Evolutionary conservation across 2,888 invertebrate species (phyloP), one percentile per base, ranked within the genome.

Genomic region (Strigamia maritima): DNA sequence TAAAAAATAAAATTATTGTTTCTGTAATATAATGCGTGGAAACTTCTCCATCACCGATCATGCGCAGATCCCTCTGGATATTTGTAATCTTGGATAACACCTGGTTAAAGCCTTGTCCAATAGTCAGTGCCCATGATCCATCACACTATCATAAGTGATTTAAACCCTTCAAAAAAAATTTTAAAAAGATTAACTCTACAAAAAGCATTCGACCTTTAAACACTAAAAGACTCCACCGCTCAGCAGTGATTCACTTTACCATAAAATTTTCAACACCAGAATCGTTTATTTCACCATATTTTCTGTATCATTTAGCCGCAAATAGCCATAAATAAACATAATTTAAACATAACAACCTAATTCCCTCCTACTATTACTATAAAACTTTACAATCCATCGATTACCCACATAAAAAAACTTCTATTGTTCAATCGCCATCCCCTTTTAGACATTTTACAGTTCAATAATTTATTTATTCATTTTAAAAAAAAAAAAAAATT

Each of bases 191-290:
- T 54, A 8, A 8, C 54, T 19, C 16, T 19, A 44, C 8, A 19
- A 54, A 19, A 54, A 22, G 19, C 54, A 54, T 44, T 44, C 3
- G 35, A n/a, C n/a, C 44, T n/a, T 44, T 44, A 44, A 44, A 44
- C 44, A 14, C 44, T 16, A 44, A 44, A 44, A 40, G 2, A 44
- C 44, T 16, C 3, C 44, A 44, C 16, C 44, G 44, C 54, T 54
- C n/a, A 54, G 4, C 54, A 54, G 19, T 54, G 54, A 19, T 54
- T 54, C 54, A 54, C 54, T 54, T 54, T 54, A 54, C 54, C 54
- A 54, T 54, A 54, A 54, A 54, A 54, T 54, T 54, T n/a, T 54
- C 54, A 54, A 54, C 54, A 54, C 54, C 54, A 54, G 54, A 54
- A 54, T 54, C 54, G 19, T 54, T 54, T 54, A 54, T 54, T 54